A percentile compares a stretch with the other conserved stretches of the same genome.
Evolutionary conservation across 2,797 vertebrate genomes (phyloP).

Genomic region (Bucorvus abyssinicus): DNA sequence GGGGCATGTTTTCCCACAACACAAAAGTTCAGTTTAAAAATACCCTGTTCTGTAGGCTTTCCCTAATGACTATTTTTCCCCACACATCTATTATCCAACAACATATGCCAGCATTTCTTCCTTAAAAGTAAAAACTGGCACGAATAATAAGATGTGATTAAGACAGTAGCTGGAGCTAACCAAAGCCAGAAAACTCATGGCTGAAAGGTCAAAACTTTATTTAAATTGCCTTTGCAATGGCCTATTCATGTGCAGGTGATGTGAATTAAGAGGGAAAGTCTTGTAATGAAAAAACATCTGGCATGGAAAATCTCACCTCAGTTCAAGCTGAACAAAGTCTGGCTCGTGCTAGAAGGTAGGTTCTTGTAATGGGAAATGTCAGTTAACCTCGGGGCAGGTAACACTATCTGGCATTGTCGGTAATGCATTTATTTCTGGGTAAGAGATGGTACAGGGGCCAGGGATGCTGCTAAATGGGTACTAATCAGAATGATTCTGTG

Average conservation of each 20-base stretch:
- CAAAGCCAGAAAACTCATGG: not conserved
- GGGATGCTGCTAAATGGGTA: not conserved
- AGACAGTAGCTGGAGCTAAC: not conserved
- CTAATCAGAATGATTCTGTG: not conserved
- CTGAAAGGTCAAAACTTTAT: slow-evolving; percentile 13
- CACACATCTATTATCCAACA: not conserved
- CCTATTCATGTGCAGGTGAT: not conserved
- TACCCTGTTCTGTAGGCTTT: slow-evolving; percentile 3
- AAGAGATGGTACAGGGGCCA: not conserved
- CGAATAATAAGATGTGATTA: slow-evolving; percentile 5
- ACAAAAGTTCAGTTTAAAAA: slow-evolving; percentile 53
- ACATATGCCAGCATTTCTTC: slow-evolving; percentile 24
- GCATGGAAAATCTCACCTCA: not conserved
- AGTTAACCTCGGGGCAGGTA: not conserved
- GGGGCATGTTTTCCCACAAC: slow-evolving; percentile 44
- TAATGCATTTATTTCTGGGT: not conserved
- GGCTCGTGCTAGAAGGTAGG: not conserved
- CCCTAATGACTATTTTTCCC: not conserved
- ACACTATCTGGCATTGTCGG: not conserved
- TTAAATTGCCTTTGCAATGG: not conserved
- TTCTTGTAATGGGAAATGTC: not conserved
- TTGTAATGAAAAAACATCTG: not conserved
- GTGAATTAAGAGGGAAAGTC: not conserved
- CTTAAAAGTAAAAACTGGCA: slow-evolving; percentile 36
- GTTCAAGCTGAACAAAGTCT: not conserved